phyloP scores from a whole-genome alignment of 1,140 invertebrate species.

The Acyrthosiphon pisum region DNA sequence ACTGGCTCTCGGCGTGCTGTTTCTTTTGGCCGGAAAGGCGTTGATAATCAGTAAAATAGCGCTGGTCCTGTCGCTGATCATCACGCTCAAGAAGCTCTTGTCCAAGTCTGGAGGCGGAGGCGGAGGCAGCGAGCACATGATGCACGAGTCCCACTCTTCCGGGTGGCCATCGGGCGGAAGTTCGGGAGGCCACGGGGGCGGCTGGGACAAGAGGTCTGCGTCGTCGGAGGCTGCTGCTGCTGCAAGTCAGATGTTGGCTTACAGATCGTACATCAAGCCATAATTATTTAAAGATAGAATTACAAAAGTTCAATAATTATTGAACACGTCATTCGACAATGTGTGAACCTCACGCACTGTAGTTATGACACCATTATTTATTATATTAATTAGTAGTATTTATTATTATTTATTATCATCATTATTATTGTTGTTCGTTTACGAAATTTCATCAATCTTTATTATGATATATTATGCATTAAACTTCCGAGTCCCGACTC shows the following conservation, averaged over 20 bases:
- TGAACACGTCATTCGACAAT: not conserved
- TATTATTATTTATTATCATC: not conserved
- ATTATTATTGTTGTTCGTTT: not conserved
- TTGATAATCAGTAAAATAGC: constrained; percentile 78
- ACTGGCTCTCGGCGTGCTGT: constrained; percentile 76
- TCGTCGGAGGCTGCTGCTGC: constrained; percentile 62
- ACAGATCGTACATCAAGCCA: constrained; percentile 72
- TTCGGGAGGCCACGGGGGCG: constrained; percentile 62
- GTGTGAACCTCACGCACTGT: not conserved
- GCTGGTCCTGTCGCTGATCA: constrained; percentile 76
- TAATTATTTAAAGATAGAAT: not conserved
- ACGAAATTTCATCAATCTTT: not conserved
- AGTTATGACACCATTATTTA: not conserved
- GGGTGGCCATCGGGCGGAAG: constrained; percentile 58
- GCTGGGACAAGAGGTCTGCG: constrained; percentile 68
- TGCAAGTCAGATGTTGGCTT: constrained; percentile 71
- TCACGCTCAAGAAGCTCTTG: constrained; percentile 79
- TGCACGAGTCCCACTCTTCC: constrained; percentile 64
- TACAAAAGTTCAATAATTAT: not conserved
- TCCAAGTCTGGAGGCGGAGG: constrained; percentile 60
- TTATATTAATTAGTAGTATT: not conserved
- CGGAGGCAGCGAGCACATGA: constrained; percentile 59
- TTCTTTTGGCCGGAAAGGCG: constrained; percentile 77
- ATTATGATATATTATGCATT: not conserved
- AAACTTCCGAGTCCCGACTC: not conserved